A percentile compares a stretch with the other conserved stretches of the same genome.
These are phyloP conservation scores for Caenorhabditis uteleia DNA, from an alignment of 2,888 invertebrate genomes.

Conservation along the genomic window DNA sequence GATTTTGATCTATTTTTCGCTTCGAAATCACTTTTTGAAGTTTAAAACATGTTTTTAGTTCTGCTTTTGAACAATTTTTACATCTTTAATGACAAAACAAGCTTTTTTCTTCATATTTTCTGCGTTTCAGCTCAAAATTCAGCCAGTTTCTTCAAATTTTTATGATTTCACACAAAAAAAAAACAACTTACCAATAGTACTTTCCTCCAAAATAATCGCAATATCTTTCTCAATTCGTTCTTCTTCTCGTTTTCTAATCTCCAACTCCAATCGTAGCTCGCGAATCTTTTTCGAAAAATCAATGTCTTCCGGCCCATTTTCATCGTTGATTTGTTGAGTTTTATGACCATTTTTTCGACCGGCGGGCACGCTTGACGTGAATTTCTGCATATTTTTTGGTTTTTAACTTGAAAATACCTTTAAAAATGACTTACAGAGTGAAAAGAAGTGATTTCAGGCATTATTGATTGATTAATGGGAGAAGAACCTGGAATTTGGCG, in stretches of 20 bases:
- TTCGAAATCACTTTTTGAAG: too few species aligned
- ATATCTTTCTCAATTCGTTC: conserved; percentile 58
- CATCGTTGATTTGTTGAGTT: conserved; percentile 1
- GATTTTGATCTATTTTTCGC: too few species aligned
- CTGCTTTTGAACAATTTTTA: too few species aligned
- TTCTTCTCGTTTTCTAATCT: conserved; percentile 49
- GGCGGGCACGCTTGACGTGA: conserved; percentile 18
- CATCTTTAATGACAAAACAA: neutral
- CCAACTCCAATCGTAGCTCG: conserved; percentile 55
- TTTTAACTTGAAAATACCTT: too few species aligned
- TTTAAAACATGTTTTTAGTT: too few species aligned
- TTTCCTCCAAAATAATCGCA: conserved; percentile 44
- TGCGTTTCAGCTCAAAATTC: too few species aligned
- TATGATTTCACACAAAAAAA: neutral
- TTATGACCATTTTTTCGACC: conserved; percentile 25
- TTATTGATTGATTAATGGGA: too few species aligned
- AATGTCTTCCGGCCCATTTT: conserved; percentile 1
- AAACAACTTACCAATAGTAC: conserved; percentile 31
- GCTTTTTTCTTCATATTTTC: neutral
- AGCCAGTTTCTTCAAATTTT: neutral
- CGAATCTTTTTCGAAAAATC: conserved; percentile 40
- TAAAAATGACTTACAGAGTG: too few species aligned
- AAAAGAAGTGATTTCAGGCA: neutral
- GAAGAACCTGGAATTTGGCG: conserved; percentile 46
- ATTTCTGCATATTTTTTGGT: conserved; percentile 6